phyloP scores from a whole-genome alignment of 2,797 vertebrate genomes.

The Halcyon leucocephala region DNA sequence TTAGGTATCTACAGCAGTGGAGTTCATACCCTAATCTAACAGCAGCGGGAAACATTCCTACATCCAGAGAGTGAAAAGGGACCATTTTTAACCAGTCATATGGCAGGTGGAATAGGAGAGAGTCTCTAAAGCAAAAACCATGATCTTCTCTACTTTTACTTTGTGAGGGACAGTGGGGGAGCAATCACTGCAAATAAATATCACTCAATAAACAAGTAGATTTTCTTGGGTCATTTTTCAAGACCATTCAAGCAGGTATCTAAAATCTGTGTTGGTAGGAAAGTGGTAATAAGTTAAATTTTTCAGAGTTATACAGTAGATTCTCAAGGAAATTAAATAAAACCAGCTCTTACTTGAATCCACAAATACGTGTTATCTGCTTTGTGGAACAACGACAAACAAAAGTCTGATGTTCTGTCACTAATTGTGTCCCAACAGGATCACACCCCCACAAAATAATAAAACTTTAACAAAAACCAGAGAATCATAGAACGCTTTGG shows the following conservation, averaged over 20 bases:
- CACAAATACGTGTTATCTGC: neutral
- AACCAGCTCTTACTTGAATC: neutral
- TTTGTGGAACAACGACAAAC: neutral
- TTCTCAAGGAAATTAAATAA: neutral
- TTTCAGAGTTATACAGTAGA: neutral
- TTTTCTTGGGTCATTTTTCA: neutral
- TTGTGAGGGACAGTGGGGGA: neutral
- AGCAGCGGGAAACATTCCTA: neutral
- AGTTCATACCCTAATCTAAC: neutral
- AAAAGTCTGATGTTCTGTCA: neutral
- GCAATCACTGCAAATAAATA: neutral
- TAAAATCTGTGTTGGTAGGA: neutral
- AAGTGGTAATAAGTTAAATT: neutral
- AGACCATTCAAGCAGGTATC: neutral
- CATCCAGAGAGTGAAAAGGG: neutral
- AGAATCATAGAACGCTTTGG: neutral
- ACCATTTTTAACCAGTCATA: neutral
- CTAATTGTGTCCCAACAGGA: neutral
- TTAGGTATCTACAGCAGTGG: neutral
- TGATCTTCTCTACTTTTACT: neutral
- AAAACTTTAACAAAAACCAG: neutral
- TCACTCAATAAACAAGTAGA: neutral
- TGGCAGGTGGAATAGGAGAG: neutral
- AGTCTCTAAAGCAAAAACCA: neutral
- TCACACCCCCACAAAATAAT: neutral